phyloP scores from a whole-genome alignment of 30 jellyfish, hydroid and myxozoan species.

The Nemopilema nomurai region DNA sequence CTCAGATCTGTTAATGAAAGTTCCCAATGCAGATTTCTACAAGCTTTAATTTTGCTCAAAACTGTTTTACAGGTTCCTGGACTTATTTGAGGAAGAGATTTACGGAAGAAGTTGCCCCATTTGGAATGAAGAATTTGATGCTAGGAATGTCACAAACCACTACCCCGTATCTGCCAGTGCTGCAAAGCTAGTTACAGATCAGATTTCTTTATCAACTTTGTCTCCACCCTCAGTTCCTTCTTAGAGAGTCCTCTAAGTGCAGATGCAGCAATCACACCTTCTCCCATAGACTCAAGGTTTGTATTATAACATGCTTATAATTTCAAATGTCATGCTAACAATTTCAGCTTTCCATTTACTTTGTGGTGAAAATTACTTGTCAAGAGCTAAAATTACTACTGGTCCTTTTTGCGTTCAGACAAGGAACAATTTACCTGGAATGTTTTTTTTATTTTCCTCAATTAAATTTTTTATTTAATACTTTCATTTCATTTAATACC shows the following conservation, averaged over 20 bases:
- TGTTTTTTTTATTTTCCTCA: too few species aligned
- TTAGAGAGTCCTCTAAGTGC: constrained; percentile 39
- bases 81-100: constrained; percentile 90
- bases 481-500: too few species aligned
- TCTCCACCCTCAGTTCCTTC: constrained; percentile 36
- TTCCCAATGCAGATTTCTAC: too few species aligned
- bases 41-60: too few species aligned
- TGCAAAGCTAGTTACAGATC: constrained; percentile 29
- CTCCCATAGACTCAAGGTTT: constrained; percentile 48
- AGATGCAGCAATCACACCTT: constrained; percentile 36
- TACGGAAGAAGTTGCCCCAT: constrained; percentile 75
- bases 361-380: too few species aligned
- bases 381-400: background rate
- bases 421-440: too few species aligned
- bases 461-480: too few species aligned
- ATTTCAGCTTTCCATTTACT: too few species aligned
- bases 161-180: constrained; percentile 19
- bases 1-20: too few species aligned
- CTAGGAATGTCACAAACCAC: constrained; percentile 17
- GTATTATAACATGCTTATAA: background rate
- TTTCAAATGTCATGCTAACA: background rate
- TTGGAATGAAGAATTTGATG: constrained; percentile 81
- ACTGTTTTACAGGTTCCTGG: constrained; percentile 59
- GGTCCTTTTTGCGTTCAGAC: too few species aligned
- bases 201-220: constrained; percentile 22